Evolutionary conservation across 2,113 vertebrate species (phyloP).

Genomic region (Puffinus mauretanicus): DNA sequence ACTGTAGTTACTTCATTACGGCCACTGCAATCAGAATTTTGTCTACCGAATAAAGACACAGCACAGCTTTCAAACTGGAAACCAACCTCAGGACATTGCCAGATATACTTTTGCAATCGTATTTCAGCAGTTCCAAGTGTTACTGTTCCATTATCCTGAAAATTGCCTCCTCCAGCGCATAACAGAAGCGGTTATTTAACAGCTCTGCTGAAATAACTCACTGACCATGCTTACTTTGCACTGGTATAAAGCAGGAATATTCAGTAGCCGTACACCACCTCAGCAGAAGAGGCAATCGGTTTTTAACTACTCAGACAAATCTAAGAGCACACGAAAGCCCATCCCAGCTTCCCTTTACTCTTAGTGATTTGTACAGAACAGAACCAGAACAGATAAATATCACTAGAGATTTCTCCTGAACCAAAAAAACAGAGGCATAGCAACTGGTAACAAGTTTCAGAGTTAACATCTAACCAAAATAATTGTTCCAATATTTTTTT

Average conservation of each 20-base stretch:
- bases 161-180: not conserved
- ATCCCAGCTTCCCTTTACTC: not conserved
- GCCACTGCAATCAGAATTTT: not conserved
- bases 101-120: not conserved
- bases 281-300: not conserved
- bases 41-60: not conserved
- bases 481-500: not conserved
- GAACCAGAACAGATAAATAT: not conserved
- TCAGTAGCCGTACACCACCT: not conserved
- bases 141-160: not conserved
- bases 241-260: not conserved
- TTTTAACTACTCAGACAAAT: not conserved
- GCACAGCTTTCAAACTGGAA: not conserved
- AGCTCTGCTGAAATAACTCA: not conserved
- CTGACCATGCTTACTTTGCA: not conserved
- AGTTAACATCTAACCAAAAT: not conserved
- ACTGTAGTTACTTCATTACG: not conserved
- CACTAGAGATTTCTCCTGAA: not conserved
- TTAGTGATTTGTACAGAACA: not conserved
- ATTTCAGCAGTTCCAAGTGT: not conserved
- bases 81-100: not conserved
- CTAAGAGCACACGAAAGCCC: not conserved
- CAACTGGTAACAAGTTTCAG: not conserved
- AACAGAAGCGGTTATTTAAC: not conserved
- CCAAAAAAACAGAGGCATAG: not conserved